A percentile compares a stretch with the other conserved stretches of the same genome.
phyloP scores from a whole-genome alignment of 2,797 vertebrate genomes.

The Alosa sapidissima region DNA sequence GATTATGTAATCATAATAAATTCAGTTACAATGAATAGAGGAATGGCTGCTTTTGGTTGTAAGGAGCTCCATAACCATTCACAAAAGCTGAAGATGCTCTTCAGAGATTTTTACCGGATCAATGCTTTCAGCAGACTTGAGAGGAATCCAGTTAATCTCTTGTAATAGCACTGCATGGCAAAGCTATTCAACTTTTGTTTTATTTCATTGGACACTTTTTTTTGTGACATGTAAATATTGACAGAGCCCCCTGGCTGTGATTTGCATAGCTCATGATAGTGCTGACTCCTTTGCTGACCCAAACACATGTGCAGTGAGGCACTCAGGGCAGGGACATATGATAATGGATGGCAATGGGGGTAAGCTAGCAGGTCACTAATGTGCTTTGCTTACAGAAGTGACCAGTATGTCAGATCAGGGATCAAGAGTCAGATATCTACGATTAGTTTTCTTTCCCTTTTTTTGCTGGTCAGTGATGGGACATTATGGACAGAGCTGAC shows the following conservation, averaged over 20 bases:
- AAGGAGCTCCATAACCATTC: not conserved
- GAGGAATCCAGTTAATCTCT: not conserved
- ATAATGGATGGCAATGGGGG: constrained; percentile 4
- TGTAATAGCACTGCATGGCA: not conserved
- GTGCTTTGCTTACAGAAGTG: not conserved
- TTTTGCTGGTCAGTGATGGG: constrained; percentile 11
- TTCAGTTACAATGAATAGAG: not conserved
- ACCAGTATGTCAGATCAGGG: not conserved
- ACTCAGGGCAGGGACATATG: not conserved
- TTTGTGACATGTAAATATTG: not conserved
- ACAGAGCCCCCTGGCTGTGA: not conserved
- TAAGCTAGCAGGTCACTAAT: not conserved
- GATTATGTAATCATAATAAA: too few species aligned
- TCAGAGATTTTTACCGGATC: not conserved
- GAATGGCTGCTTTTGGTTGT: not conserved
- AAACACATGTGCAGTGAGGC: not conserved
- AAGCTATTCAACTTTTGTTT: not conserved
- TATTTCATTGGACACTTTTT: not conserved
- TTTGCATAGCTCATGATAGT: constrained; percentile 1
- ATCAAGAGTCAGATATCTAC: not conserved
- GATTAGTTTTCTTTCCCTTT: not conserved
- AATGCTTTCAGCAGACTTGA: not conserved
- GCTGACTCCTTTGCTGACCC: not conserved
- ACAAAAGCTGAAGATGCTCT: not conserved
- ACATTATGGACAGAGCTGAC: constrained; percentile 5